Conservation (phyloP, 1,140 invertebrate genomes). For the Bombus pyrosoma region DNA sequence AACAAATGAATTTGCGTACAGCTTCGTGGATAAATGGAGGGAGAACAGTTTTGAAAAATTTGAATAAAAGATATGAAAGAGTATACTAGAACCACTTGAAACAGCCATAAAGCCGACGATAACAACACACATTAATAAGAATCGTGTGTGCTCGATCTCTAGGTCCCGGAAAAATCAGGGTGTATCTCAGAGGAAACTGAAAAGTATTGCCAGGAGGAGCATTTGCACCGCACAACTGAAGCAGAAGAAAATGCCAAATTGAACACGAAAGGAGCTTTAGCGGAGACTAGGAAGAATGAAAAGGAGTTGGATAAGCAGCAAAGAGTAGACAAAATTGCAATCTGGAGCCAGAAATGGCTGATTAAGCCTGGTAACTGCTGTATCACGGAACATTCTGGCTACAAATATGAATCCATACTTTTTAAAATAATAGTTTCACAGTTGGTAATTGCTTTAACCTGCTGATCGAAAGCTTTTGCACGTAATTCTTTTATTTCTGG, state of each 20-base stretch:
- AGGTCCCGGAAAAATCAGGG: not conserved
- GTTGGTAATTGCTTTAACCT: not conserved
- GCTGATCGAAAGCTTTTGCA: not conserved
- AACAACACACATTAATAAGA: not conserved
- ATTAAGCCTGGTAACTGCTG: not conserved
- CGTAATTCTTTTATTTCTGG: not conserved
- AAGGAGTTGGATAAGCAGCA: not conserved
- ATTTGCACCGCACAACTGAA: not conserved
- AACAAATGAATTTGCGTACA: not conserved
- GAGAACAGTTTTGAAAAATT: not conserved
- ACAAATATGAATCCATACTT: not conserved
- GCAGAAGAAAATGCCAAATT: slow-evolving; percentile 2
- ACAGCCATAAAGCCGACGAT: not conserved
- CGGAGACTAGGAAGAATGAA: not conserved
- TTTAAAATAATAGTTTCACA: not conserved
- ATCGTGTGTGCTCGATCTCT: not conserved
- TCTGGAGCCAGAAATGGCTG: not conserved
- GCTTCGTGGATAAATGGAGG: not conserved
- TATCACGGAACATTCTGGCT: not conserved
- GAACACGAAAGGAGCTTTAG: not conserved
- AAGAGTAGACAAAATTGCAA: not conserved
- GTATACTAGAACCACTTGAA: too few species aligned
- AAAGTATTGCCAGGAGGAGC: not conserved
- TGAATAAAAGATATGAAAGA: too few species aligned
- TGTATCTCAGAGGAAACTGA: not conserved